Evolutionary conservation across 2,888 invertebrate species (phyloP), one percentile per base, ranked within the genome.

Genomic region (Dexiosoma caninum): DNA sequence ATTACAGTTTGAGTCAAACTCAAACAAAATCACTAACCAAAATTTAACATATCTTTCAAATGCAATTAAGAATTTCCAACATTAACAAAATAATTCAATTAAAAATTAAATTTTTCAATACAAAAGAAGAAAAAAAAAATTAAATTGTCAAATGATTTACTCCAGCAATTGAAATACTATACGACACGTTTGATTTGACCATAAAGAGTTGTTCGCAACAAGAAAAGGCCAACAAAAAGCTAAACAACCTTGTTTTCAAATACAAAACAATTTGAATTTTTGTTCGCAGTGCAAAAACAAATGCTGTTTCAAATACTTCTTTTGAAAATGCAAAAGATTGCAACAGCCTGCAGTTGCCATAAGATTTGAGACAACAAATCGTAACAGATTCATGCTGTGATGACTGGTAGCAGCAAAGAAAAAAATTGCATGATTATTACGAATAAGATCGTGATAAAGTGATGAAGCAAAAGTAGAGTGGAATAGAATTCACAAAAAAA

Each of bases 41-140:
- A 62, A 42, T 71, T 71, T 14, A 78, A 67, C 66, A 67, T 67
- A 57, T 60, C 76, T 80, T 71, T 79, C 79, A 79, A 79, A 64
- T 70, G 74, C 69, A 79, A 79, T 79, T 79, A 75, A 67, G 75
- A 71, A 53, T 62, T 49, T 66, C 44, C 59, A 75, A 66, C 60
- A 64, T 75, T 59, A 80, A 60, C 27, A 44, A 66, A 76, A 76
- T 80, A 80, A 80, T 80, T 80, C 80, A 80, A 80, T 80, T 80
- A 80, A 75, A 72, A 64, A 53, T 37, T 51, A 30, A 49, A 16
- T 42, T 66, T 78, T 70, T 70, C n/a, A 66, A 75, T 59, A 51
- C 14, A 14, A 59, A 64, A 9, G 27, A 16, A 40, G 60, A 44
- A 16, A 35, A 60, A 44, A 60, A 37, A n/a, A 12, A 35, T 16